Evolutionary conservation across 2,888 invertebrate species (phyloP), one percentile per base, ranked within the genome.

Genomic region (Dryomyza anilis): DNA sequence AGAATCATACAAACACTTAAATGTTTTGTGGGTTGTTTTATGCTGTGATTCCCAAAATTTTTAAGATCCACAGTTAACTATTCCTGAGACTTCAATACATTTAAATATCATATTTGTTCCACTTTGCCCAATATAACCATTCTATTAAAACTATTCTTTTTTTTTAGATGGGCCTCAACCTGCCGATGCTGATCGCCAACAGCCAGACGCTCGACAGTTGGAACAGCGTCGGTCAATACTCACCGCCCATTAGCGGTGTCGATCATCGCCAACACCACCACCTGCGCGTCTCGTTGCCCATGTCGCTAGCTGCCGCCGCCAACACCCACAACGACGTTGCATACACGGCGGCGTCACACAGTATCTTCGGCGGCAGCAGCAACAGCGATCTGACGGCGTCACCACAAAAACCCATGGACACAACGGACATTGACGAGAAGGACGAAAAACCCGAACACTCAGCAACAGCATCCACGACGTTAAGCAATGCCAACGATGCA

Each of bases 101-200:
- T n/a, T n/a, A n/a, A n/a, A n/a, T n/a, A n/a, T n/a, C n/a, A n/a
- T n/a, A n/a, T n/a, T n/a, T n/a, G n/a, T n/a, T n/a, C n/a, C n/a
- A n/a, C n/a, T n/a, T n/a, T n/a, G n/a, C n/a, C n/a, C n/a, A n/a
- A n/a, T n/a, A n/a, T n/a, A n/a, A n/a, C n/a, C n/a, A n/a, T n/a
- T n/a, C n/a, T n/a, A n/a, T n/a, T n/a, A n/a, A 21, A 7, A 36
- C 27, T 43, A 3, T 48, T 57, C 21, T 30, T 55, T 60, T 16
- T 50, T 46, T 62, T 57, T 63, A 81, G 81, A 80, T 81, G 79
- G 81, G 80, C 59, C 72, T 81, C 30, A 78, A 78, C 56, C 72
- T 81, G 61, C 81, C 81, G 63, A 73, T 81, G 76, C 72, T 81
- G 64, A 78, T 81, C 71, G 80, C 81, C 30, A 78, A 73, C 27